Evolutionary conservation across 2,888 invertebrate genomes (phyloP), one percentile per base, ranked within the genome.

Genomic region (Asteroscopus sphinx): DNA sequence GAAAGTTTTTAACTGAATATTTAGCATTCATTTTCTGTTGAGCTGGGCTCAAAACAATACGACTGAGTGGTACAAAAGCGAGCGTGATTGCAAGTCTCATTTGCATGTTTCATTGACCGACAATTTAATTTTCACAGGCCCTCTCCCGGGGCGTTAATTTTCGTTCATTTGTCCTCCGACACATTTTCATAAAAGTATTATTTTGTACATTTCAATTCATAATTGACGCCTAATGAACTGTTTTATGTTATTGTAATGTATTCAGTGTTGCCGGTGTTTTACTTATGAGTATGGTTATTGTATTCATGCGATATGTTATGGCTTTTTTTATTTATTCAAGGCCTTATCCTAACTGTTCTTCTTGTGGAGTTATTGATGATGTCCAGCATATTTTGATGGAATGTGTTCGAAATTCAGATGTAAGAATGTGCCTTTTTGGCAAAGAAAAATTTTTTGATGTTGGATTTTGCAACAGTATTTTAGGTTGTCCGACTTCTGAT

Each of bases 101-200:
- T 91, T 91, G 86, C 91, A 91, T 90, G 86, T 89, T 89, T 86
- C 89, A 91, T 90, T 91, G 89, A 87, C 87, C 82, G 87, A 88
- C 88, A 88, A 91, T 91, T 91, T 88, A 88, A 91, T 91, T 91
- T 85, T 73, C 85, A 74, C 79, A 69, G 79, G 73, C 79, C 82
- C 79, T 76, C 77, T 73, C 76, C 59, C 68, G 74, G 77, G 78
- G 75, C 79, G 79, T 80, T 85, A 81, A 87, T 87, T 88, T 83
- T 77, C 79, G 74, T 81, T 77, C 82, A 80, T 86, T 86, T 83
- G 80, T 83, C 74, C 73, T 72, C 65, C 70, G 54, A 74, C 73
- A 73, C 64, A 75, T 73, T 72, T 72, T 66, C 75, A 75, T 69
- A 66, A 69, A 69, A 72, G 73, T 67, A 76, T 80, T 80, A 78